Base-by-base conservation (phyloP, 2,113 vertebrate genomes). In the Phycodurus eques region DNA sequence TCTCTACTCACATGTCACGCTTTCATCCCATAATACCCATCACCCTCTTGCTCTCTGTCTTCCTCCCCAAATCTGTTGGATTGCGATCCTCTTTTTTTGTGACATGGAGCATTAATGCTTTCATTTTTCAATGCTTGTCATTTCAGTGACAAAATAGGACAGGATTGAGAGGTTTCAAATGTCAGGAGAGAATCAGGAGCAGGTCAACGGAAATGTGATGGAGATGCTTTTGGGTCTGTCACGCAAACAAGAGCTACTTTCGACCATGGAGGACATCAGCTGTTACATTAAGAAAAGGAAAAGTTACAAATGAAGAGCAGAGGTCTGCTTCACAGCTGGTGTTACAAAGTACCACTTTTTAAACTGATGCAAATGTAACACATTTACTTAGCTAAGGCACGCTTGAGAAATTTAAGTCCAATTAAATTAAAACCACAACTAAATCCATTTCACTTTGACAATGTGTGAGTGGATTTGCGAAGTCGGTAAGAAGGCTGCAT, bases 41-140 rank as follows among this genome's bases (percentile, higher is more conserved):
- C 80, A 44, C 67, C 51, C 59, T 70, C 66, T 56, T 27, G 27
- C 77, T 62, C 60, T 10, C 72, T 12, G 43, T 13, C 39, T 27
- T 14, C 60, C 47, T 42, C 33, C 39, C 22, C 27, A 39, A 31
- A 66, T 80, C 67, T 74, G 81, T 80, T 73, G 86, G 82, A 87
- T 82, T 84, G 74, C 76, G 78, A 85, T 89, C 80, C 70, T 63
- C 60, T 47, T 73, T 78, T 78, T 75, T 77, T 87, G 76, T 83
- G 74, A 85, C 84, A 81, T 8, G 0, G 67, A 79, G 77, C 75
- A 85, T 87, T 83, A 60, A 80, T 54, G 65, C 75, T 83, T 68
- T 72, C 59, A 57, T 67, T 80, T 80, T 73, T 83, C 71, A 88
- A 83, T 73, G 76, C 76, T 78, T 87, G 89, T 85, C 88, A 87